Evolutionary conservation across 2,888 invertebrate genomes (phyloP).

Genomic region (Tachina fera): DNA sequence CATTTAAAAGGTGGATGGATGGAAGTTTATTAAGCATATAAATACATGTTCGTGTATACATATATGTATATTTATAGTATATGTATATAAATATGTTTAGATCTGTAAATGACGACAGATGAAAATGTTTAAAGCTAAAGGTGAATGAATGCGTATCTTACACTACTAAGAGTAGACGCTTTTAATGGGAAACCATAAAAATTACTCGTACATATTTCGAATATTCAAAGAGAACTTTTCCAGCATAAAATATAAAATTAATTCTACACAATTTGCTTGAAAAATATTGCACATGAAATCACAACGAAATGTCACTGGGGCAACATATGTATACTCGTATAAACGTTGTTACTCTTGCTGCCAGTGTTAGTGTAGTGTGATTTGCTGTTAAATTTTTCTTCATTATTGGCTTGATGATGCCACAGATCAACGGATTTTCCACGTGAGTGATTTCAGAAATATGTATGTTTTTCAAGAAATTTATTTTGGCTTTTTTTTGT

Average conservation of each 20-base stretch:
- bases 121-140: constrained; percentile 45
- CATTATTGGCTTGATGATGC: constrained; percentile 51
- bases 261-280: constrained; percentile 27
- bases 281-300: constrained; percentile 20
- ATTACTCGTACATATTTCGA: constrained; percentile 59
- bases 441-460: constrained; percentile 77
- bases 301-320: constrained; percentile 26
- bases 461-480: constrained; percentile 42
- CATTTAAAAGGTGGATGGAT: not conserved
- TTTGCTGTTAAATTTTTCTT: constrained; percentile 40
- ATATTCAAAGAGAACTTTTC: constrained; percentile 35
- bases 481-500: not conserved
- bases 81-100: no score
- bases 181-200: constrained; percentile 73
- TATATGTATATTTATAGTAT: no score
- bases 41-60: no score
- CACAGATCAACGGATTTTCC: constrained; percentile 82
- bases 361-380: constrained; percentile 10
- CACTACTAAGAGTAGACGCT: constrained; percentile 38
- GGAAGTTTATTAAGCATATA: not conserved
- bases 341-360: constrained; percentile 14
- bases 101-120: not conserved
- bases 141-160: constrained; percentile 67
- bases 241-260: constrained; percentile 17
- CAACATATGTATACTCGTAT: constrained; percentile 18